These are phyloP conservation scores for Cnemophilus loriae DNA, from an alignment of 2,113 vertebrate species.

Conservation along the genomic window DNA sequence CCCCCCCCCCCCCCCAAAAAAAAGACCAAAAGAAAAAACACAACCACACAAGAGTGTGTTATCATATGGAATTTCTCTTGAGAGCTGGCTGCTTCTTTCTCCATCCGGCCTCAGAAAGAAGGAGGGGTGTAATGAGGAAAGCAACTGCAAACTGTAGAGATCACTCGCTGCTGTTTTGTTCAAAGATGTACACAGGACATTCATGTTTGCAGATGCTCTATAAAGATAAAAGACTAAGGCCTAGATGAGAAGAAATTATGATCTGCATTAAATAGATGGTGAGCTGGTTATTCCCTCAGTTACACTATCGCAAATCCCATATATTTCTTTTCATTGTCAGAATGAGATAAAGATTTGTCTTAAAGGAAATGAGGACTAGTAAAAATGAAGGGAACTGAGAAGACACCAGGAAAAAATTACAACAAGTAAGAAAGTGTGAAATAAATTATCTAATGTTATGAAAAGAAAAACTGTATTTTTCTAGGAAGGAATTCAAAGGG, in stretches of 20 bases:
- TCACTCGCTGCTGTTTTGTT: neutral
- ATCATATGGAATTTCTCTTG: neutral
- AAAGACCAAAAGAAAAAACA: no score
- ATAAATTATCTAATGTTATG: neutral
- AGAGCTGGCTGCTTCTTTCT: neutral
- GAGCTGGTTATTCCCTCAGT: neutral
- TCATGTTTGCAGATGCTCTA: neutral
- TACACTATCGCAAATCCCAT: neutral
- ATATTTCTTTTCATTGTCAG: neutral
- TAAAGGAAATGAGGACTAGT: neutral
- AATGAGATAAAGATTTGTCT: neutral
- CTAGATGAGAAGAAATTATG: neutral
- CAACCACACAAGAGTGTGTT: neutral
- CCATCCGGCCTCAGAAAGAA: neutral
- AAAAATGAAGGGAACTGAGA: neutral
- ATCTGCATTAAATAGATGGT: neutral
- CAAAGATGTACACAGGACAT: neutral
- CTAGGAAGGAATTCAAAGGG: neutral
- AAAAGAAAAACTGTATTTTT: neutral
- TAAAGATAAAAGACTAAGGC: neutral
- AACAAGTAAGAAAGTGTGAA: neutral
- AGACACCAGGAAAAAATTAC: neutral
- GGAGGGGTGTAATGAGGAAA: neutral
- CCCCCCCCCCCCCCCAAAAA: no score
- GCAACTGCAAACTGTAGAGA: neutral